Base-by-base conservation (phyloP, 2,797 vertebrate species). In the Urocyon cinereoargenteus region DNA sequence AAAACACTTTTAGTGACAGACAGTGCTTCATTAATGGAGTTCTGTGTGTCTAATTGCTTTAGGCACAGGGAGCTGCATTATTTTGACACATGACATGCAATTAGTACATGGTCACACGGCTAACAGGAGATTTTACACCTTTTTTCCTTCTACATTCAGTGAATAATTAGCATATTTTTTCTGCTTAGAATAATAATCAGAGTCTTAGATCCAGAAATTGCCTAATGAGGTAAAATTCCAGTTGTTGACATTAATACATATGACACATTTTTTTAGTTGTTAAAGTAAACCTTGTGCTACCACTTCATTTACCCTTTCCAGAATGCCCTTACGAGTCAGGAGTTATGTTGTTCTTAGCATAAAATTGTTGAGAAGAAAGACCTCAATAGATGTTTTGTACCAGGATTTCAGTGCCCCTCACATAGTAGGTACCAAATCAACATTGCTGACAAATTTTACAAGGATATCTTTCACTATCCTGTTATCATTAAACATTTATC, bases 141-240 rank as follows among this genome's bases (percentile, higher is more conserved):
- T 99, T 99, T 98, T 99, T 98, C 98, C 99, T 99, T 99, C 98
- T 98, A 99, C 97, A 98, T 98, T 99, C 98, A 98, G 98, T 24
- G 88, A 99, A 99, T 99, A 99, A 99, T 99, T 99, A 99, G 99
- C 99, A 99, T 99, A 99, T 99, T 99, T 99, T 98, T 99, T 99
- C 98, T 99, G 99, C 99, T 98, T 98, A 98, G 98, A 99, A 99
- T 99, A 99, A 99, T 99, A 99, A 99, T 99, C 99, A 99, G 98
- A 99, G 98, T 98, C 99, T 99, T 99, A 99, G 99, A 99, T 99
- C 99, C 99, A 99, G 98, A 99, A 99, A 99, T 98, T 99, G 98
- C 99, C 99, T 99, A 99, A 99, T 99, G 99, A 99, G 99, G 99
- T 98, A 99, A 98, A 98, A 99, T 99, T 99, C 99, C 98, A 98